Conservation (phyloP, 1,140 invertebrate species). For the Doryteuthis pealeii region DNA sequence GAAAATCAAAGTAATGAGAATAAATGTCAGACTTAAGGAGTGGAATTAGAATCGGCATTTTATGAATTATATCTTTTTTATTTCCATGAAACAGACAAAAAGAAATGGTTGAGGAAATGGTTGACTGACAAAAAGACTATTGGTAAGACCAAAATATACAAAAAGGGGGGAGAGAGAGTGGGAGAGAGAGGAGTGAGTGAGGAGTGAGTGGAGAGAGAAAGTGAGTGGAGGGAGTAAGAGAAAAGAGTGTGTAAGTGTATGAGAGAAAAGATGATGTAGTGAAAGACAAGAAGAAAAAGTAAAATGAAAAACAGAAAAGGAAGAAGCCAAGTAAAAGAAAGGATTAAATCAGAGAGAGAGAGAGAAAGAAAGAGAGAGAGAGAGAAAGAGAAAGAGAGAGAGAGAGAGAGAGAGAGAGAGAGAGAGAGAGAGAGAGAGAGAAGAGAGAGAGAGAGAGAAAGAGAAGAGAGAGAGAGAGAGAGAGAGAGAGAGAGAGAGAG, state of each 20-base stretch:
- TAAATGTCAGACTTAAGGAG: no score
- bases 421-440: background rate
- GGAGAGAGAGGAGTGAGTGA: background rate
- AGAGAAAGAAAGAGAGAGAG: background rate
- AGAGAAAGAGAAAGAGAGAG: background rate
- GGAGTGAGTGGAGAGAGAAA: background rate
- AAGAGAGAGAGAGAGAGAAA: background rate
- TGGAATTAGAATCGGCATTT: no score
- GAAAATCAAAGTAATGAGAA: no score
- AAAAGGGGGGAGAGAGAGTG: background rate
- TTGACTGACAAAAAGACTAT: no score
- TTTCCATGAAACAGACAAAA: no score
- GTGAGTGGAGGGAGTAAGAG: background rate
- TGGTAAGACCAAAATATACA: no score
- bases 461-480: background rate
- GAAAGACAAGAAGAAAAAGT: background rate
- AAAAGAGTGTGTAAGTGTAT: background rate
- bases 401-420: background rate
- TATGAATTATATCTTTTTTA: no score
- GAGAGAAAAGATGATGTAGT: background rate
- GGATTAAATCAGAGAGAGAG: background rate
- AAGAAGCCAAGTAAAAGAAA: background rate
- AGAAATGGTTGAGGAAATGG: no score
- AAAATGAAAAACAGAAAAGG: background rate
- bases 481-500: background rate